phyloP scores from a whole-genome alignment of 2,888 invertebrate species.

The Agrochola lota region DNA sequence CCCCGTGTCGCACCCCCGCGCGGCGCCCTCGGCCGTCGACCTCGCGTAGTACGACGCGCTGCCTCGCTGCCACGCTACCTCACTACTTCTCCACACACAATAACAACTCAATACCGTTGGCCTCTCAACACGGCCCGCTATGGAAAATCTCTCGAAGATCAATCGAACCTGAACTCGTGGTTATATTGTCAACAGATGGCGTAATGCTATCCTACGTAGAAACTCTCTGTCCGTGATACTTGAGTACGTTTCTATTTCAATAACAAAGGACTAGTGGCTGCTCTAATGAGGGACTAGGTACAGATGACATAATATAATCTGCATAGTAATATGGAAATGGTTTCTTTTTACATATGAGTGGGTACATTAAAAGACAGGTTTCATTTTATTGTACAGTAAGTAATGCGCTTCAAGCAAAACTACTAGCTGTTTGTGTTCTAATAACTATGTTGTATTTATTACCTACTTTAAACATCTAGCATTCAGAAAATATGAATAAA shows the following conservation, averaged over 20 bases:
- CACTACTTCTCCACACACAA: slow-evolving; percentile 67
- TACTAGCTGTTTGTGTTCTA: not conserved
- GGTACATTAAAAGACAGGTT: not conserved
- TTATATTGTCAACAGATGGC: slow-evolving; percentile 59
- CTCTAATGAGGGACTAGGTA: slow-evolving; percentile 28
- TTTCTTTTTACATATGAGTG: slow-evolving; percentile 26
- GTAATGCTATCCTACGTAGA: slow-evolving; percentile 33
- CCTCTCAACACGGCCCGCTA: slow-evolving; percentile 65
- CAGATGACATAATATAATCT: slow-evolving; percentile 10
- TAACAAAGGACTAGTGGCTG: slow-evolving; percentile 16
- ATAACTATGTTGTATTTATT: slow-evolving; percentile 11
- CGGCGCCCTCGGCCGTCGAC: slow-evolving; percentile 82
- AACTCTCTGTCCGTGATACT: slow-evolving; percentile 21
- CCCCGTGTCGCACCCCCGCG: slow-evolving; percentile 80
- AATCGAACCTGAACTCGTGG: slow-evolving; percentile 68
- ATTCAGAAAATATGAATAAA: slow-evolving; percentile 1
- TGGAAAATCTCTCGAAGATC: slow-evolving; percentile 73
- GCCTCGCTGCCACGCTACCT: slow-evolving; percentile 65
- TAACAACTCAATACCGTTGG: slow-evolving; percentile 68
- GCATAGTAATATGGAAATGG: slow-evolving; percentile 17
- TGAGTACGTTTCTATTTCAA: slow-evolving; percentile 31
- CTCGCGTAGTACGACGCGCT: slow-evolving; percentile 76
- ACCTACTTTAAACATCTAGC: not conserved
- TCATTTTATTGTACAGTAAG: slow-evolving; percentile 11
- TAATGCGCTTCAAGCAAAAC: not conserved